phyloP scores from a whole-genome alignment of 2,113 vertebrate genomes.

The Sebastes schlegelii region DNA sequence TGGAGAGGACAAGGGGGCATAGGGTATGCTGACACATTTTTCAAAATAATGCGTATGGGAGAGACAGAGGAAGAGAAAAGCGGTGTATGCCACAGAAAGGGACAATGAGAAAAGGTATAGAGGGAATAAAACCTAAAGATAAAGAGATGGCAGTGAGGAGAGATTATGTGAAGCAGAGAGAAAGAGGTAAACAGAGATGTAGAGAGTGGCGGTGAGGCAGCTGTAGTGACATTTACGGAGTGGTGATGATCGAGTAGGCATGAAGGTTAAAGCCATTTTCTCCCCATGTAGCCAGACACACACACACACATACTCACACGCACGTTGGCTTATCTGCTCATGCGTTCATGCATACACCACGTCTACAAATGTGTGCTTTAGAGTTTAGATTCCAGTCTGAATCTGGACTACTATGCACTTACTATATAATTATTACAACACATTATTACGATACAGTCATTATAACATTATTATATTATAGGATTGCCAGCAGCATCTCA shows the following conservation, averaged over 20 bases:
- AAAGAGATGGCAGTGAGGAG: constrained; percentile 30
- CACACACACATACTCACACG: constrained; percentile 12
- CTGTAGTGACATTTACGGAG: constrained; percentile 81
- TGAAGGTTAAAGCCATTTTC: constrained; percentile 84
- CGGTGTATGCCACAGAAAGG: neutral
- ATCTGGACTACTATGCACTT: constrained; percentile 11
- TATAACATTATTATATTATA: neutral
- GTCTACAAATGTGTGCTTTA: constrained; percentile 38
- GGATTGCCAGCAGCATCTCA: neutral
- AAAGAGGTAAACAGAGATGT: constrained; percentile 64
- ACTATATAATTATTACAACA: neutral
- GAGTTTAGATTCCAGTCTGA: constrained; percentile 25
- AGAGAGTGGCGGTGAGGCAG: constrained; percentile 54
- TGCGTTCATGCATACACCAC: constrained; percentile 30
- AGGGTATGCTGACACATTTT: constrained; percentile 51
- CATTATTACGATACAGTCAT: neutral
- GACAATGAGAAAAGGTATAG: neutral
- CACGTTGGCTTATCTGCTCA: constrained; percentile 21
- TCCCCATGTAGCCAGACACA: constrained; percentile 51
- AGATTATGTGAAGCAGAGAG: constrained; percentile 30
- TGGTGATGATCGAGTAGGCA: constrained; percentile 74
- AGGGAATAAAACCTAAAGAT: neutral
- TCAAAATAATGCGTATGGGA: constrained; percentile 1
- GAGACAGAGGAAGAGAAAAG: neutral
- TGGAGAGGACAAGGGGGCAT: constrained; percentile 18